Evolutionary conservation across 1,140 invertebrate species (phyloP).

Genomic region (Rhopalosiphum padi): DNA sequence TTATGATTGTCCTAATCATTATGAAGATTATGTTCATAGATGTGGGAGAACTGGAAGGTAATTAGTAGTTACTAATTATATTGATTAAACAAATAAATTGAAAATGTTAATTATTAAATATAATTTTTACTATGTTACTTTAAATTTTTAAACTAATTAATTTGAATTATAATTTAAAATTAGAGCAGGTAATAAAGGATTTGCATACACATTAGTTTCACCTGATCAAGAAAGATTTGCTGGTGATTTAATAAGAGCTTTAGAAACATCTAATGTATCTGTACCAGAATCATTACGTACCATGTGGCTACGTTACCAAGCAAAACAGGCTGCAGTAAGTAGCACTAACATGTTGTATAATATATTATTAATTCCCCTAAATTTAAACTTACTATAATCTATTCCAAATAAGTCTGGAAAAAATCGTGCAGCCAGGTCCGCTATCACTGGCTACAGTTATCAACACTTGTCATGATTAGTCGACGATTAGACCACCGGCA

Average conservation of each 20-base stretch:
- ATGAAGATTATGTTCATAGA: slow-evolving; percentile 99
- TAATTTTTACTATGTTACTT: background rate
- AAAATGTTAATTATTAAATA: background rate
- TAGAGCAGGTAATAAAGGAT: slow-evolving; percentile 96
- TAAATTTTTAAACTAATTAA: background rate
- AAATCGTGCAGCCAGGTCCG: too few species aligned
- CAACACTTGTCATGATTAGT: too few species aligned
- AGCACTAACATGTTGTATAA: background rate
- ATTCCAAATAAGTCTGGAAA: too few species aligned
- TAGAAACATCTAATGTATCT: slow-evolving; percentile 80
- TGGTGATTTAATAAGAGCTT: slow-evolving; percentile 90
- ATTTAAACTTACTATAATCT: too few species aligned
- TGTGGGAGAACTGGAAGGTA: slow-evolving; percentile 85
- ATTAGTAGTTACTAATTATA: background rate
- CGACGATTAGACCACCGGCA: too few species aligned
- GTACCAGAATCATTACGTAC: slow-evolving; percentile 79
- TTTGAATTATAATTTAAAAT: slow-evolving; percentile 47
- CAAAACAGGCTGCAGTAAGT: slow-evolving; percentile 85
- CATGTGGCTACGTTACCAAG: slow-evolving; percentile 90
- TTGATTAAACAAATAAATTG: background rate
- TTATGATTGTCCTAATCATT: slow-evolving; percentile 99
- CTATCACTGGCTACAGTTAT: too few species aligned
- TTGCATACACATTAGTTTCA: slow-evolving; percentile 96
- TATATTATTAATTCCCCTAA: background rate
- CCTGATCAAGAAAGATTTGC: slow-evolving; percentile 91